Percentiles rank a stretch among this genome's conserved stretches.
phyloP scores from a whole-genome alignment of 2,113 vertebrate species.

The Mohoua ochrocephala region DNA sequence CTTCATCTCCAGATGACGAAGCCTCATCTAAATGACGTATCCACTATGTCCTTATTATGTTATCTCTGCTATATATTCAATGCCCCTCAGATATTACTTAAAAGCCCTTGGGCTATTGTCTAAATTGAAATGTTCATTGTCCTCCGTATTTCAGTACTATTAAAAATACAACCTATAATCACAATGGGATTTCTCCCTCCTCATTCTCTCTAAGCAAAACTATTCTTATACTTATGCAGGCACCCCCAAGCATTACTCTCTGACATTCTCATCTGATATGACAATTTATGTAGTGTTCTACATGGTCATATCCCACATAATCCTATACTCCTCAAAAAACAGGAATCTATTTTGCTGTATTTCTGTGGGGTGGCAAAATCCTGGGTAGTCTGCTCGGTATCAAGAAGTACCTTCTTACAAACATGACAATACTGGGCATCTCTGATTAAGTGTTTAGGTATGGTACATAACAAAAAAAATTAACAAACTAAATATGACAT shows the following conservation, averaged over 20 bases:
- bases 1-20: not conserved
- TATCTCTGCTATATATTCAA: not conserved
- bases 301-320: not conserved
- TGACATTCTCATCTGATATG: not conserved
- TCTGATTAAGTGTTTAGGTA: not conserved
- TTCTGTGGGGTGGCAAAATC: not conserved
- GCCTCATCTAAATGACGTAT: not conserved
- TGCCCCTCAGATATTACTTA: not conserved
- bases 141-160: not conserved
- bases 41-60: not conserved
- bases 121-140: slow-evolving; percentile 31
- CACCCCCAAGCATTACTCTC: not conserved
- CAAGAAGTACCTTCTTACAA: not conserved
- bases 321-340: not conserved
- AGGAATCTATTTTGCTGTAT: not conserved
- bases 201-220: not conserved
- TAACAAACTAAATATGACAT: not conserved
- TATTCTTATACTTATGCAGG: not conserved
- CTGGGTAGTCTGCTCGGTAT: not conserved
- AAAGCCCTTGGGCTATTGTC: not conserved
- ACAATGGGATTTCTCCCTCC: not conserved
- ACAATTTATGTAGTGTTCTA: not conserved
- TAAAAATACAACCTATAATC: not conserved
- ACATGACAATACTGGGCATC: not conserved
- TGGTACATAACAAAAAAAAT: not conserved